Evolutionary conservation across 2,888 invertebrate species (phyloP), one percentile per base, ranked within the genome.

Genomic region (Cephus runcator): DNA sequence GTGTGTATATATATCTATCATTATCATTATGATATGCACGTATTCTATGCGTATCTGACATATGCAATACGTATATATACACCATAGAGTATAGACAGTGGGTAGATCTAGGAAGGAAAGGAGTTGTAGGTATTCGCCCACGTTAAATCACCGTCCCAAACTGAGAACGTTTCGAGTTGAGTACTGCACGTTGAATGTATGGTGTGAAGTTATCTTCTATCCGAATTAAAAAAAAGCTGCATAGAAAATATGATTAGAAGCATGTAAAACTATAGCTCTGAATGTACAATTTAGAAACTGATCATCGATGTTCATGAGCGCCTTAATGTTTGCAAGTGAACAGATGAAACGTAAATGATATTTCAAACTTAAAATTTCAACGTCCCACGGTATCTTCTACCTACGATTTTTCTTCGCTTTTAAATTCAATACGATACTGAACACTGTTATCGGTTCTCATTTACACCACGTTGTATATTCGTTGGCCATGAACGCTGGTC

Each of bases 71-170:
- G 71, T 23, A 34, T 12, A 69, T 69, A 69, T 56, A 40, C 6
- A 15, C 9, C 56, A 23, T 31, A 12, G 71, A 12, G 33, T 31
- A 33, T 4, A 71, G 12, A 34, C 71, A 34, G 71, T 71, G 71
- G 71, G 71, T 23, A 71, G 71, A 71, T 71, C 71, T 71, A 71
- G 71, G 71, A 71, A 71, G 71, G 71, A 71, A 71, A 71, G 71
- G 71, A 3, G 71, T 12, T 23, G 56, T 56, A 56, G 56, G 34
- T 71, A 71, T 31, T 34, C 71, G 71, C 71, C 71, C 71, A 71
- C 71, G 71, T 71, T 31, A 71, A 71, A 71, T 71, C 71, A 34
- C 71, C 71, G 12, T 71, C 71, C 71, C 71, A 71, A 71, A 71
- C 33, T 34, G 33, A 71, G 71, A 71, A 71, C 31, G 31, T 71